Evolutionary conservation across 2,113 vertebrate species (phyloP).

Genomic region (Silurus glanis): DNA sequence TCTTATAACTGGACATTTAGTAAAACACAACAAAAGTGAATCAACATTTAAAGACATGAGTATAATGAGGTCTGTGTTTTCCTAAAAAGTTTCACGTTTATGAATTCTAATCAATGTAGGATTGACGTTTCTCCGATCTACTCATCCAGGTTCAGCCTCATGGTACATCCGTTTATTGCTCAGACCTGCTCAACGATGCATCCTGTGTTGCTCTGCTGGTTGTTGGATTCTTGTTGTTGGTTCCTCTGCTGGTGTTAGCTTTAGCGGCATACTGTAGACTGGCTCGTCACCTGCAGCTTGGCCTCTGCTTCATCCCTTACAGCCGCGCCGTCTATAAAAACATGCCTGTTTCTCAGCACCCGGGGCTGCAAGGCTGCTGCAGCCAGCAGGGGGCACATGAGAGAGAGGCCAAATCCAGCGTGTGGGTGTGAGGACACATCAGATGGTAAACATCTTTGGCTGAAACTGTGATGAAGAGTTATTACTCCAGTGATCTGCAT

Average conservation of each 20-base stretch:
- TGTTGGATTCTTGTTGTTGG: conserved; percentile 81
- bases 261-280: conserved; percentile 85
- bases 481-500: not conserved
- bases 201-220: conserved; percentile 83
- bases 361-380: conserved; percentile 64
- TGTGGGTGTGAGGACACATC: conserved; percentile 77
- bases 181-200: conserved; percentile 76
- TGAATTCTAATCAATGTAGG: not conserved
- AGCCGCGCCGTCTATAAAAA: conserved; percentile 86
- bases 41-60: not conserved
- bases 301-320: conserved; percentile 87
- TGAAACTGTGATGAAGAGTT: not conserved
- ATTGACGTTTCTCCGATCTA: not conserved
- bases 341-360: conserved; percentile 62
- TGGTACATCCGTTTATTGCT: conserved; percentile 75
- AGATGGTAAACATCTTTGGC: not conserved
- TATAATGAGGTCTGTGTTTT: not conserved
- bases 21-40: not conserved
- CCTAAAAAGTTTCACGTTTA: not conserved
- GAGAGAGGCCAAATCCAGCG: conserved; percentile 69
- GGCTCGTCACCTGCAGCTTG: conserved; percentile 82
- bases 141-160: conserved; percentile 74
- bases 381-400: conserved; percentile 59
- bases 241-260: conserved; percentile 84
- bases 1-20: not conserved